Percentiles rank a stretch among this genome's conserved stretches.
Evolutionary conservation across 2,888 invertebrate genomes (phyloP).

Genomic region (Scaptomyza parva): DNA sequence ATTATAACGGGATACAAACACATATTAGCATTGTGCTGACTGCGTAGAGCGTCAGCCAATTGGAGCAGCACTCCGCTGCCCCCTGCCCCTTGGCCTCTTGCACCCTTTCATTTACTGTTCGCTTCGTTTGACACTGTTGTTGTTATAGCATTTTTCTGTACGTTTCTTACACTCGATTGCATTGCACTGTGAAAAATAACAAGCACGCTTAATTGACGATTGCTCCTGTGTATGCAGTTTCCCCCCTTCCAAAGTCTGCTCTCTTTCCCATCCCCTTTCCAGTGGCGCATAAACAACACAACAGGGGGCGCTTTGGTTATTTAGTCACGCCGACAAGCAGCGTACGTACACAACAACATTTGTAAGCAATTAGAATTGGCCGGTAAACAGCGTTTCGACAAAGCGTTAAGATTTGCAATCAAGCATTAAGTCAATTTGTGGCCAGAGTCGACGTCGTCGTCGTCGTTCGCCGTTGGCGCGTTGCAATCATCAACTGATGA

Average conservation of each 20-base stretch:
- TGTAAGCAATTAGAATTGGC: conserved; percentile 75
- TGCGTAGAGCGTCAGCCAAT: conserved; percentile 39
- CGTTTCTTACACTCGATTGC: conserved; percentile 56
- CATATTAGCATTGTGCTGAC: conserved; percentile 51
- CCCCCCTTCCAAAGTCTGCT: not conserved
- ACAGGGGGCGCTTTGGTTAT: conserved; percentile 36
- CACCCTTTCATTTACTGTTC: conserved; percentile 32
- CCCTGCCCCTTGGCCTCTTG: conserved; percentile 9
- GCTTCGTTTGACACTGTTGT: conserved; percentile 44
- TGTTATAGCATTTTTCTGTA: conserved; percentile 10
- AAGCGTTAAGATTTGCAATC: conserved; percentile 78
- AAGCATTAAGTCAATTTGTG: conserved; percentile 78
- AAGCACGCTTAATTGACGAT: conserved; percentile 63
- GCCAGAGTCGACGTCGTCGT: conserved; percentile 26
- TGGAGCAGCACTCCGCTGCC: conserved; percentile 39
- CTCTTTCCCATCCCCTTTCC: not conserved
- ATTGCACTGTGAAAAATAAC: conserved; percentile 31
- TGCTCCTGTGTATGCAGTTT: conserved; percentile 30
- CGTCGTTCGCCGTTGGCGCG: conserved; percentile 25
- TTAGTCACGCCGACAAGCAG: conserved; percentile 55
- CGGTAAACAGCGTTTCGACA: conserved; percentile 70
- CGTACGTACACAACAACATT: conserved; percentile 49
- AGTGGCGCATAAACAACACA: conserved; percentile 7
- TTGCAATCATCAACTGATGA: conserved; percentile 56
- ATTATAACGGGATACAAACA: conserved; percentile 48